Evolutionary conservation across 2,797 vertebrate species (phyloP), one percentile per base, ranked within the genome.

Genomic region (Neosilurus mollespiculum): DNA sequence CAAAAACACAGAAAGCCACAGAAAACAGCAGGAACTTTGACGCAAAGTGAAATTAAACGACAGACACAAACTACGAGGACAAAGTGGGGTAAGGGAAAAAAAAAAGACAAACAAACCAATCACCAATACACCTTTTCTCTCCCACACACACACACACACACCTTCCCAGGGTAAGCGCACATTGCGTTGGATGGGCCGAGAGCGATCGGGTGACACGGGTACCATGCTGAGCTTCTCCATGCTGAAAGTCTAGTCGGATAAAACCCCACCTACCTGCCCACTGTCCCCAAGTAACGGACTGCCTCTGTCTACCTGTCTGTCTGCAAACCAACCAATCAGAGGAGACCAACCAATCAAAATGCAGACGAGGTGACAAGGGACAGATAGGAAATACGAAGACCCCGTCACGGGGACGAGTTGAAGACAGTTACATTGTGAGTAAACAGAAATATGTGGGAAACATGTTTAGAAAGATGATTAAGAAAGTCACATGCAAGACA

Each of bases 181-280:
- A 67, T 71, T 22, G 89, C 83, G 90, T 91, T 91, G 92, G 85
- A 86, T 26, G 78, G 84, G 87, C 87, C 73, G 84, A 82, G 75
- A 43, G 66, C 59, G 85, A 87, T 82, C 58, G 77, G 86, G 87
- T 88, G 88, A 89, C 88, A 88, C 71, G 81, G 80, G 93, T 93
- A 94, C 93, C 93, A 95, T 94, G 93, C 92, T 78, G 87, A 93
- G 90, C 88, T 82, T 87, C 86, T 91, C 91, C 93, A 94, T 94
- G 93, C 94, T 88, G 91, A 93, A 89, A 90, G 81, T 78, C 86
- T 84, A 90, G 86, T 89, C 86, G 88, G 76, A 91, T 66, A 85
- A 90, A 87, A 90, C 92, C 92, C 89, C 88, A 94, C 94, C 93
- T 95, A 95, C 94, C 94, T 95, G 93, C 92, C 93, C 92, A 93